phyloP scores from a whole-genome alignment of 2,888 invertebrate genomes.

The Agrotis segetum region DNA sequence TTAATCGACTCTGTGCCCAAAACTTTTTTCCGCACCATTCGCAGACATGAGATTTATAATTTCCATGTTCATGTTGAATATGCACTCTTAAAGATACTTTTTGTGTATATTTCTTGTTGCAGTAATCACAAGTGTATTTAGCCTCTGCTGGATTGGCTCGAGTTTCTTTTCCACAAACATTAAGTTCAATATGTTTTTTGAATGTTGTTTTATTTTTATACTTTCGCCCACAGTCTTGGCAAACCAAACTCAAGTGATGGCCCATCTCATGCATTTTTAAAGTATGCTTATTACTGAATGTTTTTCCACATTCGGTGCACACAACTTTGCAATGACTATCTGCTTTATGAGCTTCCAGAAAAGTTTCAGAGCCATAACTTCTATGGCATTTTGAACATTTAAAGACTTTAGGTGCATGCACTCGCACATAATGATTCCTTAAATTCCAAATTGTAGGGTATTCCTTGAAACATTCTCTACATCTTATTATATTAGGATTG shows the following conservation, averaged over 20 bases:
- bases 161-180: constrained; percentile 76
- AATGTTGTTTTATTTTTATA: constrained; percentile 81
- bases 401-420: constrained; percentile 77
- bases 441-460: constrained; percentile 73
- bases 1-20: constrained; percentile 82
- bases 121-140: constrained; percentile 83
- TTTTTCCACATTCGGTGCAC: constrained; percentile 81
- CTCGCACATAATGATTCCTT: constrained; percentile 76
- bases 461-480: constrained; percentile 76
- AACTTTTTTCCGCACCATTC: constrained; percentile 85
- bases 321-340: constrained; percentile 74
- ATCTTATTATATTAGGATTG: constrained; percentile 67
- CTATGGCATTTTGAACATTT: constrained; percentile 76
- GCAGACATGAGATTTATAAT: constrained; percentile 82
- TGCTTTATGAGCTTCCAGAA: constrained; percentile 72
- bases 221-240: constrained; percentile 80
- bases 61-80: constrained; percentile 84
- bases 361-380: constrained; percentile 71
- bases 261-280: constrained; percentile 78
- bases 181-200: constrained; percentile 78
- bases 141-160: constrained; percentile 78
- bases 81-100: constrained; percentile 84
- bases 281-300: constrained; percentile 75
- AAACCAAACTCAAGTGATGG: constrained; percentile 76
- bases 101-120: constrained; percentile 83